Percentiles rank a stretch among this genome's conserved stretches.
phyloP scores from a whole-genome alignment of 2,113 vertebrate species.

The Anarrhichthys ocellatus region DNA sequence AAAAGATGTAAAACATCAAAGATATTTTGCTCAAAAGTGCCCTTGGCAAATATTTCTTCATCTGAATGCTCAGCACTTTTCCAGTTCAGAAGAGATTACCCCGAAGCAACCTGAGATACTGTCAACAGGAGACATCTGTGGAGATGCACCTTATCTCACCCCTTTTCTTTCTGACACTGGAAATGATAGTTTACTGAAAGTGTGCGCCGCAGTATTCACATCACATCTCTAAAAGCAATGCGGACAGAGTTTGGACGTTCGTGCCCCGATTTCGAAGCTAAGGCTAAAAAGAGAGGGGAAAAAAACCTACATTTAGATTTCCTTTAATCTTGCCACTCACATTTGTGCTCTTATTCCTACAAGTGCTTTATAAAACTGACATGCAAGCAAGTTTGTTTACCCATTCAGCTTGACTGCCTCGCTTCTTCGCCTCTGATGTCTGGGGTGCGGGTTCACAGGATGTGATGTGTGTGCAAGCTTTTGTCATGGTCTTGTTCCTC shows the following conservation, averaged over 20 bases:
- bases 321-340: slow-evolving; percentile 42
- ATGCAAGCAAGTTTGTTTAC: slow-evolving; percentile 31
- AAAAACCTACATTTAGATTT: slow-evolving; percentile 5
- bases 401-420: slow-evolving; percentile 22
- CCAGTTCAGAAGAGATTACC: slow-evolving; percentile 8
- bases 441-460: slow-evolving; percentile 42
- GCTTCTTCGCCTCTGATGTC: neutral
- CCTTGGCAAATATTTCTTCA: slow-evolving; percentile 9
- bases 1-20: slow-evolving; percentile 8
- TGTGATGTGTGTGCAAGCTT: slow-evolving; percentile 21
- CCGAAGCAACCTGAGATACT: slow-evolving; percentile 24
- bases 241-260: slow-evolving; percentile 31
- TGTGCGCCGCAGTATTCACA: neutral
- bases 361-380: slow-evolving; percentile 40
- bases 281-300: neutral
- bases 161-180: slow-evolving; percentile 12
- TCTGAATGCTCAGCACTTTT: slow-evolving; percentile 23
- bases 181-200: slow-evolving; percentile 31
- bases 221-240: slow-evolving; percentile 16
- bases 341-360: slow-evolving; percentile 15
- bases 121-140: slow-evolving; percentile 33
- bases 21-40: neutral
- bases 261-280: neutral
- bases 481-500: slow-evolving; percentile 49
- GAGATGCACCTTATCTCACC: slow-evolving; percentile 39